Evolutionary conservation across 1,140 invertebrate species (phyloP), one percentile per base, ranked within the genome.

Genomic region (Diprion similis): DNA sequence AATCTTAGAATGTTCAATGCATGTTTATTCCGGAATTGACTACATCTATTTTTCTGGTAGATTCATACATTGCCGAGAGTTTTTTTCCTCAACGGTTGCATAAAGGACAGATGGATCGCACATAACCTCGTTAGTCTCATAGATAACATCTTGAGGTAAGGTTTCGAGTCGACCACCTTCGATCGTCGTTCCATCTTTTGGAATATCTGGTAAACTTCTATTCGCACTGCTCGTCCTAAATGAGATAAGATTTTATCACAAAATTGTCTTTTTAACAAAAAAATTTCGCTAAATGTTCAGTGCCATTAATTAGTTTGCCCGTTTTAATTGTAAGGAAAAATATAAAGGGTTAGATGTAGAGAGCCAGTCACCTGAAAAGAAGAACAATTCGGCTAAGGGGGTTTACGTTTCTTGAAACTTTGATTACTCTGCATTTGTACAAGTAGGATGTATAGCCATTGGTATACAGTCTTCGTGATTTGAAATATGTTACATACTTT

Each of bases 201-300:
- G 92, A 78, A 93, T 92, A 78, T 92, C 92, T 24, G 92, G 92
- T 71, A 93, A 86, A 84, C 92, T 92, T 82, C 92, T 87, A 77
- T 92, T 90, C 11, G 91, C 90, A 74, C 89, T 88, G 47, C 83
- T 88, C 17, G 83, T 80, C 45, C 88, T 89, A 67, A 77, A 68
- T 78, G 73, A 70, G 67, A 70, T 51, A 77, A 66, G 37, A 1
- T 45, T 71, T 73, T 7, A 71, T 65, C 37, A 71, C 66, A 37
- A 37, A 1, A 37, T 37, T 37, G 6, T 37, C 6, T 37, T 37
- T 37, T 37, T 6, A 37, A 37, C 24, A 37, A 37, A 37, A 37
- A 37, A 37, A 37, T 37, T 3, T 37, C 24, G 24, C 24, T 37
- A 37, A 37, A 37, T 37, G 24, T 37, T 37, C 24, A 37, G 24